phyloP scores from a whole-genome alignment of 1,140 invertebrate species.

The Drosophila burlai region DNA sequence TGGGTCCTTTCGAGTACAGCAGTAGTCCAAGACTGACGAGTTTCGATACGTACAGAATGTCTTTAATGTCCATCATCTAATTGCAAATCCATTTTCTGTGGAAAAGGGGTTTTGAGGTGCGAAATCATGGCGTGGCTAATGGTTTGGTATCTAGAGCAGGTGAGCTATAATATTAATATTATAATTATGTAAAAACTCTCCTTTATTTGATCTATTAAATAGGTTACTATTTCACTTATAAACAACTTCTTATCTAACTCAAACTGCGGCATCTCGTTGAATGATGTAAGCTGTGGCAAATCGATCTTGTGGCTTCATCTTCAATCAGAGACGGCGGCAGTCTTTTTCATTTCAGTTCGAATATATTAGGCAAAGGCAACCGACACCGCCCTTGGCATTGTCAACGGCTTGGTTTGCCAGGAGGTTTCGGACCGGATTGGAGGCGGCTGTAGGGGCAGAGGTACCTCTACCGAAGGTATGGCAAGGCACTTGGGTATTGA shows the following conservation, averaged over 20 bases:
- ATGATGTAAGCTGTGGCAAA: constrained; percentile 50
- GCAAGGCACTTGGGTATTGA: constrained; percentile 77
- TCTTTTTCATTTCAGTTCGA: constrained; percentile 25
- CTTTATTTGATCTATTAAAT: neutral
- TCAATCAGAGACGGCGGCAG: constrained; percentile 47
- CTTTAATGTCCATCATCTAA: neutral
- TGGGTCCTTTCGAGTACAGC: too few relatives aligned
- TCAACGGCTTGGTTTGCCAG: constrained; percentile 60
- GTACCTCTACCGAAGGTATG: too few relatives aligned
- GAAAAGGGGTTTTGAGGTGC: neutral
- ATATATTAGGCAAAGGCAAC: constrained; percentile 38
- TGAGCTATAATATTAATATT: neutral
- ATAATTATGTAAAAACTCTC: neutral
- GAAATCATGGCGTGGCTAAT: neutral
- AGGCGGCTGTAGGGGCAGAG: constrained; percentile 10
- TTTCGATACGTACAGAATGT: neutral
- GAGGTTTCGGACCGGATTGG: neutral
- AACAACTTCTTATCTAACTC: neutral
- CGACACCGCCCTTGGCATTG: constrained; percentile 62
- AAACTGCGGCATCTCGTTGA: neutral
- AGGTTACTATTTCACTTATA: neutral
- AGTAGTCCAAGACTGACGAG: neutral
- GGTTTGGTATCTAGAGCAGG: neutral
- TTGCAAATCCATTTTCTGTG: constrained; percentile 3
- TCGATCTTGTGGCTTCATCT: constrained; percentile 53